Base-by-base conservation (phyloP, 2,888 invertebrate genomes). In the Willowsia nigromaculata region DNA sequence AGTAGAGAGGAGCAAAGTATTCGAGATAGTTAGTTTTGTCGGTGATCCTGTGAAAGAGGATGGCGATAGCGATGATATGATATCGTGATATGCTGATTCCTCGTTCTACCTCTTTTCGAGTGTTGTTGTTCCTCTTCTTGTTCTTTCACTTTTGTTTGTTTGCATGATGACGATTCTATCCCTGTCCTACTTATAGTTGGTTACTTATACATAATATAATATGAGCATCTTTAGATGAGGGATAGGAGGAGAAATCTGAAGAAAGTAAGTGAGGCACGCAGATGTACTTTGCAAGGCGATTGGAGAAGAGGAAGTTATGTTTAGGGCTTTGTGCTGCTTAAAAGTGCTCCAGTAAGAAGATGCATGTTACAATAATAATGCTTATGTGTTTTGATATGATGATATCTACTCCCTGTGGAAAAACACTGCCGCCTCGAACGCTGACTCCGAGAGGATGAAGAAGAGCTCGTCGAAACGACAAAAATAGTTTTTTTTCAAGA, bases 141-240 rank as follows among this genome's bases (percentile, higher is more conserved):
- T 71, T 43, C 1, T 1, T 27, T 25, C 74, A n/a, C 43, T n/a
- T 27, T 76, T 76, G 30, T 76, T 76, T 76, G 76, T 76, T 76
- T 76, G 76, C 76, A 76, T 53, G 76, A 76, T 50, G 30, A 74
- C 27, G 47, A 68, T 22, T 76, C 50, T 27, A 50, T n/a, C 76
- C 47, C 13, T 47, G 76, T 50, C 50, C 76, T 53, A 76, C 50
- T 76, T 76, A 22, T 56, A 43, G 6, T 43, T 43, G 43, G 11
- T 40, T 43, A 3, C 18, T 30, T 65, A 25, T 30, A 62, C 15
- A 27, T 37, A 7, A 18, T 33, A 18, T 25, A 71, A 37, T 30
- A 47, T n/a, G 15, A 76, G 50, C 30, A 50, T 13, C 53, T 76
- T 68, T 0, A 74, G 76, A 47, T 11, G 43, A 74, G 43, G 65